Evolutionary conservation across 2,888 invertebrate species (phyloP), one percentile per base, ranked within the genome.

Genomic region (Agrilus mali): DNA sequence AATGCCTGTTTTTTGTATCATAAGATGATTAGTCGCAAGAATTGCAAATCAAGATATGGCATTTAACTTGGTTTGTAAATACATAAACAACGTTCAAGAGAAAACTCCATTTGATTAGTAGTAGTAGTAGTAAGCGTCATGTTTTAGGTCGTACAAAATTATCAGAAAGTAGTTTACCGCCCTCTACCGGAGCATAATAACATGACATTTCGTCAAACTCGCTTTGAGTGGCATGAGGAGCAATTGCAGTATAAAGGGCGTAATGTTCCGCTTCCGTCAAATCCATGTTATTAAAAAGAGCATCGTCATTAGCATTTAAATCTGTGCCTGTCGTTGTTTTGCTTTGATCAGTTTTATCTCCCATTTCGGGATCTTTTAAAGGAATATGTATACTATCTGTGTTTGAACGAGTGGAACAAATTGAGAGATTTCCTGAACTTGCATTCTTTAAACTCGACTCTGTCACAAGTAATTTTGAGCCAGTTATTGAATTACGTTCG

Each of bases 181-280:
- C 85, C 62, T 89, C 88, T 5, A 89, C 79, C 8, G 86, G 82
- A 32, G 87, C 83, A 60, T 89, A 89, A 60, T 87, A 88, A 63
- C 84, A 86, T 36, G 87, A 87, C 58, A 81, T 80, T 55, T 90
- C 90, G 52, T 90, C 90, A 59, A 89, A 89, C 63, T 90, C 89
- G 8, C 88, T 89, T 20, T 74, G 81, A 0, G 88, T 88, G 15
- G 89, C 89, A 60, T 81, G 83, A 1, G 89, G 89, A 10, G 89
- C 87, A 60, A 88, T 77, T 42, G 84, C 81, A 55, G 87, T 89
- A 55, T 90, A 90, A 46, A 90, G 64, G 31, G 89, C 89, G 63
- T 86, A 89, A 60, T 89, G 86, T 57, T 90, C 90, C 1, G 87
- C 89, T 53, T 89, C 88, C 0, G 88, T 88, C 27, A 89, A 65